Conservation (phyloP, 2,888 invertebrate genomes). For the Suillia variegata region DNA sequence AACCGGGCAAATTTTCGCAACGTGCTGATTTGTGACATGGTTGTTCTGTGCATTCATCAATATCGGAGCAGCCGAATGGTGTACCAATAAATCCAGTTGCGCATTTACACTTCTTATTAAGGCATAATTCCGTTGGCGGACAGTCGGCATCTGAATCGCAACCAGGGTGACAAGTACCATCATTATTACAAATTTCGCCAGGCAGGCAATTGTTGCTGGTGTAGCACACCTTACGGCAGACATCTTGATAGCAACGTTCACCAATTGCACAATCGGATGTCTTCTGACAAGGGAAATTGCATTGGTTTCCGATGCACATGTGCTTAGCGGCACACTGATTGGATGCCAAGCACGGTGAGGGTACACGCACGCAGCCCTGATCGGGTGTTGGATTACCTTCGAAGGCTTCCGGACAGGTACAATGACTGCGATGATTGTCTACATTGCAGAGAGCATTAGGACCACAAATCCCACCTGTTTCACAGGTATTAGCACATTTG, state of each 20-base stretch:
- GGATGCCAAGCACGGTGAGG: slow-evolving; percentile 70
- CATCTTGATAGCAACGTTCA: slow-evolving; percentile 78
- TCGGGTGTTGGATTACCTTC: slow-evolving; percentile 86
- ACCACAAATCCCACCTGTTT: slow-evolving; percentile 76
- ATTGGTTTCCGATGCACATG: slow-evolving; percentile 77
- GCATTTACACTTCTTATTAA: slow-evolving; percentile 77
- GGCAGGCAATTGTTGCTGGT: slow-evolving; percentile 88
- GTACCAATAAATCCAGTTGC: slow-evolving; percentile 75
- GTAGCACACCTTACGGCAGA: slow-evolving; percentile 86
- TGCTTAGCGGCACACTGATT: slow-evolving; percentile 78
- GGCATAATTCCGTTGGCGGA: slow-evolving; percentile 76
- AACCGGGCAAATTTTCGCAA: slow-evolving; percentile 80
- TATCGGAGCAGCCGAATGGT: slow-evolving; percentile 77
- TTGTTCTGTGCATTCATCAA: slow-evolving; percentile 78
- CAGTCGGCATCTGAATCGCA: slow-evolving; percentile 84
- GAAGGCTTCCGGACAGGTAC: slow-evolving; percentile 84
- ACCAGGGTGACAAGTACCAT: slow-evolving; percentile 80
- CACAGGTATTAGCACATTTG: slow-evolving; percentile 84
- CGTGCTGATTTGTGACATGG: slow-evolving; percentile 82
- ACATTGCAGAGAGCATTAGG: slow-evolving; percentile 82
- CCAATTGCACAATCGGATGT: slow-evolving; percentile 79
- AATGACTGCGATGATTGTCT: slow-evolving; percentile 75
- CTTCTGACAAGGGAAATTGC: slow-evolving; percentile 78
- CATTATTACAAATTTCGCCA: slow-evolving; percentile 82
- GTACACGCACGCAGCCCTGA: slow-evolving; percentile 85